A percentile compares a stretch with the other conserved stretches of the same genome.
These are phyloP conservation scores for Poecilia wingei DNA, from an alignment of 2,797 vertebrate genomes.

Conservation along the genomic window DNA sequence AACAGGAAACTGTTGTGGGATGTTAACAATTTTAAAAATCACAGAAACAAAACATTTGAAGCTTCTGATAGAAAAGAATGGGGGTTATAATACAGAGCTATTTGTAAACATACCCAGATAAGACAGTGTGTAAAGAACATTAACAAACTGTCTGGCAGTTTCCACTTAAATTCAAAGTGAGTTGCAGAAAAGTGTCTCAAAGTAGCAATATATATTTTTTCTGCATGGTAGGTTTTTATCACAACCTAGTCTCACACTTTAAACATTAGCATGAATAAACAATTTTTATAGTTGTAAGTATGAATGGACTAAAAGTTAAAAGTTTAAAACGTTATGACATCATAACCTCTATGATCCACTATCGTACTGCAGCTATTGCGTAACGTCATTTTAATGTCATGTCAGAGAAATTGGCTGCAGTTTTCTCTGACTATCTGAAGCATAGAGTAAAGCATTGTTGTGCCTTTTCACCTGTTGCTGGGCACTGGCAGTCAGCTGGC, in stretches of 20 bases:
- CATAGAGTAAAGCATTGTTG: neutral
- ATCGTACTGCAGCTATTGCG: neutral
- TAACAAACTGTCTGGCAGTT: neutral
- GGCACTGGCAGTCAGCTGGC: neutral
- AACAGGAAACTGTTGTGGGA: constrained; percentile 74
- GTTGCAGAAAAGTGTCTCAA: neutral
- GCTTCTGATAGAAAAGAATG: neutral
- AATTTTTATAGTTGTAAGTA: neutral
- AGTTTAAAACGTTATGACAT: neutral
- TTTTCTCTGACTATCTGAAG: neutral
- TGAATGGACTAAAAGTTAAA: neutral
- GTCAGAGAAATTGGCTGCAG: neutral
- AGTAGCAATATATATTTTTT: neutral
- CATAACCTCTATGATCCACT: neutral
- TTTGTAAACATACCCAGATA: neutral
- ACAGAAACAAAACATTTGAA: neutral
- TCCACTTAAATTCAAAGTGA: neutral
- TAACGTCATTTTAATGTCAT: neutral
- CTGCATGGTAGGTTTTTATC: neutral
- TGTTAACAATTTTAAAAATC: neutral
- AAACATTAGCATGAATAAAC: neutral
- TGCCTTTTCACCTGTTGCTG: neutral
- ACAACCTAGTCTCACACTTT: neutral
- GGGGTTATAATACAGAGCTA: neutral
- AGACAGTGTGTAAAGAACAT: neutral